Evolutionary conservation across 2,888 invertebrate species (phyloP).

Genomic region (Galerucella pusilla): DNA sequence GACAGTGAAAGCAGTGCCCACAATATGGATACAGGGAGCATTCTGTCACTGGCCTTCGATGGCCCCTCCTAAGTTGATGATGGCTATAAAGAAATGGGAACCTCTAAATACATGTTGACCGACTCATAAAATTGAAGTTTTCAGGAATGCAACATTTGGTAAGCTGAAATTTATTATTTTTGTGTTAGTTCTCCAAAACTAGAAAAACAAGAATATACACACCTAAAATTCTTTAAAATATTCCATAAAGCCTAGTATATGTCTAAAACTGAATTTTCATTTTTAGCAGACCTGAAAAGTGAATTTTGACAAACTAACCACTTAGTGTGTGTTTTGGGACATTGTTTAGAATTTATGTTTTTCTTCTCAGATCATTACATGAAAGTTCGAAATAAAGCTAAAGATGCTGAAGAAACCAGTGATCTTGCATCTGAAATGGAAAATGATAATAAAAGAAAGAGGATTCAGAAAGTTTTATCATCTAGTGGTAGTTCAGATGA

Average conservation of each 20-base stretch:
- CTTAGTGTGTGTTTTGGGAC: background rate
- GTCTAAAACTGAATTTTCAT: conserved; percentile 16
- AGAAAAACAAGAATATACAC: background rate
- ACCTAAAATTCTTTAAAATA: conserved; percentile 1
- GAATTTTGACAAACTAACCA: conserved; percentile 14
- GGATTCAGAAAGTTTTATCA: conserved; percentile 27
- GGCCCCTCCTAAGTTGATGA: background rate
- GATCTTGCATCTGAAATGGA: too few relatives aligned
- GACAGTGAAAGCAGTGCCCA: conserved; percentile 18
- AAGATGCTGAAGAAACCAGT: too few relatives aligned
- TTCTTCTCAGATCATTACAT: conserved; percentile 23
- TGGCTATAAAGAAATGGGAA: too few relatives aligned
- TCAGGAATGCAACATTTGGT: background rate
- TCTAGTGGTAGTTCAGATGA: conserved; percentile 26
- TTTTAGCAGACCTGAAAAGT: conserved; percentile 15
- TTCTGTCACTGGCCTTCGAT: background rate
- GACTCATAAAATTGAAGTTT: too few relatives aligned
- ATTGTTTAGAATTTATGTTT: background rate
- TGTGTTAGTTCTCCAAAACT: background rate
- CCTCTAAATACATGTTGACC: too few relatives aligned
- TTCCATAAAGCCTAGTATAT: conserved; percentile 14
- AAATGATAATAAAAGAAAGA: conserved; percentile 24
- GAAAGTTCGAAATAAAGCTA: conserved; percentile 10
- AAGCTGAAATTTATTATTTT: background rate
- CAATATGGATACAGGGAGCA: conserved; percentile 3